Base-by-base conservation (phyloP, 2,797 vertebrate genomes). In the Menidia menidia region DNA sequence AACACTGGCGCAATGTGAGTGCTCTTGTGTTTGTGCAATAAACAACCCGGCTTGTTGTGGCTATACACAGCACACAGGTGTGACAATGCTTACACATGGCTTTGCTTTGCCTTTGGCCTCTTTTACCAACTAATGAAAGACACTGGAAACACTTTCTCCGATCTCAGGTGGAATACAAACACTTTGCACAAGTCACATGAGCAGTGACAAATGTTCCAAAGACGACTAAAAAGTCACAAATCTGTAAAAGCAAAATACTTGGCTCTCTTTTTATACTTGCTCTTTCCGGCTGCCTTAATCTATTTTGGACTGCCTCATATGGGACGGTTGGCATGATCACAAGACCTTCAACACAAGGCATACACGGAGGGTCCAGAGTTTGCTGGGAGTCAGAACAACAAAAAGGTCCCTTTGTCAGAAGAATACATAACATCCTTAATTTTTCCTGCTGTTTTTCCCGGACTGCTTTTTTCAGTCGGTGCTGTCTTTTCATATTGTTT, bases 31-130 rank as follows among this genome's bases (percentile, higher is more conserved):
- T 94, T 95, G 88, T 83, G 83, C 90, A 87, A 70, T 86, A 92
- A 94, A 93, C 93, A 93, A 78, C 33, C 56, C 18, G 79, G 79
- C 79, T 86, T 94, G 88, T 94, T 94, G 88, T 93, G 93, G 83
- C 90, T 91, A 94, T 91, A 94, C 59, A 92, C 14, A 60, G 84
- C 73, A 80, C 78, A 87, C 84, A 90, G 89, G 90, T 90, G 90
- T 92, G 89, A 88, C 89, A 42, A 63, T 81, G 86, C 90, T 87
- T 81, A 87, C 82, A 85, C 78, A 82, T 82, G 85, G 83, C 80
- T 76, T 25, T 76, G 71, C 58, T 81, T 83, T 72, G 73, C 78
- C 87, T 90, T 86, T 90, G 86, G 82, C 84, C 84, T 92, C 69
- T 35, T 84, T 87, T 53, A 73, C 70, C 65, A n/a, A 62, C 71